Evolutionary conservation across 2,888 invertebrate genomes (phyloP).

Genomic region (Volucella bombylans): DNA sequence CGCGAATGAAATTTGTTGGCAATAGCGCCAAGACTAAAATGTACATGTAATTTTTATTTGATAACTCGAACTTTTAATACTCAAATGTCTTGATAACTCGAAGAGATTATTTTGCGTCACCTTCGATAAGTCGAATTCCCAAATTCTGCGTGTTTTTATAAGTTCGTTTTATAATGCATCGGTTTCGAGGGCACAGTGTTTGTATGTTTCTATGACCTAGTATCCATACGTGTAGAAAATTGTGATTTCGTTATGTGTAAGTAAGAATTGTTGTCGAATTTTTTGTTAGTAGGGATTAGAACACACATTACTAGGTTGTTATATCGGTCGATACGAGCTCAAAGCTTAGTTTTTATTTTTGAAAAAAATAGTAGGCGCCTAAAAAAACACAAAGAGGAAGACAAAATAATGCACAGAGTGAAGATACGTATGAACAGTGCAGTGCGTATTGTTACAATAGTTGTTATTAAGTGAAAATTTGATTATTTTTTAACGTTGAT

Average conservation of each 20-base stretch:
- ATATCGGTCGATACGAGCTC: too few relatives aligned
- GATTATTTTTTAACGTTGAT: neutral
- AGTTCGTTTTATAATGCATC: too few relatives aligned
- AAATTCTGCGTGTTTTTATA: too few relatives aligned
- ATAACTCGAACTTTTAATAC: too few relatives aligned
- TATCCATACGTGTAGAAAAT: too few relatives aligned
- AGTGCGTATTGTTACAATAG: slow-evolving; percentile 6
- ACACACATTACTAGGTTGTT: too few relatives aligned
- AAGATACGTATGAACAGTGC: slow-evolving; percentile 19
- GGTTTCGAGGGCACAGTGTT: too few relatives aligned
- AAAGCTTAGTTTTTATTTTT: neutral
- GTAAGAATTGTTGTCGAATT: too few relatives aligned
- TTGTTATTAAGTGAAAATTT: slow-evolving; percentile 9
- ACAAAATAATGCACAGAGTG: slow-evolving; percentile 14
- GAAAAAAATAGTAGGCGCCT: neutral
- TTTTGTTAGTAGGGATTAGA: too few relatives aligned
- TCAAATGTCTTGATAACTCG: slow-evolving; percentile 22
- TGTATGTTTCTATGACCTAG: too few relatives aligned
- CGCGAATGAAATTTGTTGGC: neutral
- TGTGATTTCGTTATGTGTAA: too few relatives aligned
- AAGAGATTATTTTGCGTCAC: slow-evolving; percentile 19
- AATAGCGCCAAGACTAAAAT: slow-evolving; percentile 16
- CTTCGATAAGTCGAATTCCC: slow-evolving; percentile 9
- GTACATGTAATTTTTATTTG: slow-evolving; percentile 16
- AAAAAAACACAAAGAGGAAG: slow-evolving; percentile 10